A percentile compares a stretch with the other conserved stretches of the same genome.
Conservation (phyloP, 1,140 invertebrate genomes). For the Orius insidiosus region DNA sequence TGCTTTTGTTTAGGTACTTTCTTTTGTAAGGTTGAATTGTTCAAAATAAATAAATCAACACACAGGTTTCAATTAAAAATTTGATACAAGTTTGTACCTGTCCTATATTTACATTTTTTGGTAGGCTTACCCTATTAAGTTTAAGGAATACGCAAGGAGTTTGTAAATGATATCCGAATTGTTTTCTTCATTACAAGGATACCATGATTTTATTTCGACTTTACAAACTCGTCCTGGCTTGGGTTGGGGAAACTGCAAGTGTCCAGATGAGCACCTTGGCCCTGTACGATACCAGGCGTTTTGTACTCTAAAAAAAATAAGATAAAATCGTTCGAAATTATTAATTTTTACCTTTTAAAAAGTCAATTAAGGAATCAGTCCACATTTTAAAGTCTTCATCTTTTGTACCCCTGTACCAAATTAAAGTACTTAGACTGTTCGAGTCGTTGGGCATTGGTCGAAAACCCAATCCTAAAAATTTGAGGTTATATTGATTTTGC, state of each 20-base stretch:
- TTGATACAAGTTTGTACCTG: no score
- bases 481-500: conserved; percentile 5
- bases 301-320: conserved; percentile 38
- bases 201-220: conserved; percentile 43
- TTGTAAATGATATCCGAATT: conserved; percentile 45
- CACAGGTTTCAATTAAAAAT: no score
- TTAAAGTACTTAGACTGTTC: conserved; percentile 80
- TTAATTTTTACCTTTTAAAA: conserved; percentile 43
- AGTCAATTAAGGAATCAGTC: conserved; percentile 50
- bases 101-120: background rate
- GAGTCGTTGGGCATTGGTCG: conserved; percentile 63
- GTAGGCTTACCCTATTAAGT: conserved; percentile 31
- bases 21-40: no score
- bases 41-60: no score
- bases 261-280: conserved; percentile 44
- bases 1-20: no score
- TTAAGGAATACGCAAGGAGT: conserved; percentile 35
- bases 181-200: conserved; percentile 46
- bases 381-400: conserved; percentile 57
- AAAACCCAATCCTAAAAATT: conserved; percentile 67
- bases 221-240: conserved; percentile 49
- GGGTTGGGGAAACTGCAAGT: conserved; percentile 44
- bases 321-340: background rate
- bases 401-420: conserved; percentile 73
- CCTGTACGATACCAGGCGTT: conserved; percentile 41